Evolutionary conservation across 1,140 invertebrate species (phyloP).

Genomic region (Scaptomyza pallida): DNA sequence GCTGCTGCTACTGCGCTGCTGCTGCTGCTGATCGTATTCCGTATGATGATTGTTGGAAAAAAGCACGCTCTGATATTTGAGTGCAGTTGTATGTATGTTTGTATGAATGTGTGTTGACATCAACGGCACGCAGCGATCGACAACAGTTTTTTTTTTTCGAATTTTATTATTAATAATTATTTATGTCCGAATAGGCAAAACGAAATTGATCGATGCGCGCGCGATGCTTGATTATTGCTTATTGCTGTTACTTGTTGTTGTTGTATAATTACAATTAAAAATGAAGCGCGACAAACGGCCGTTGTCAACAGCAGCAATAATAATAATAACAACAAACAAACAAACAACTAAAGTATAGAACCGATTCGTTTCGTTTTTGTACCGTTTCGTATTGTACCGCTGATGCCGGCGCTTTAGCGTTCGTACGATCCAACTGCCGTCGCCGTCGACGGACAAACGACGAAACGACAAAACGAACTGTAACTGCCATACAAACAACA

Average conservation of each 20-base stretch:
- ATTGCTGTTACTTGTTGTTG: constrained; percentile 21
- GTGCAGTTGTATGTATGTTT: constrained; percentile 25
- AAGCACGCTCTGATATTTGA: constrained; percentile 31
- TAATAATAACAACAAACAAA: constrained; percentile 10
- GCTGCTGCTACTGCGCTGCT: not conserved
- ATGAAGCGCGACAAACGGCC: constrained; percentile 21
- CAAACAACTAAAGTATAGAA: too few relatives aligned
- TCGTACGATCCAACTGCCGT: constrained; percentile 20
- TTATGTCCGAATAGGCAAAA: constrained; percentile 40
- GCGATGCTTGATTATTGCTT: too few relatives aligned
- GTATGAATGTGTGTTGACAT: constrained; percentile 5
- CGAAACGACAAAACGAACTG: constrained; percentile 40
- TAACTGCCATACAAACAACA: constrained; percentile 42
- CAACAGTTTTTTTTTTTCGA: not conserved
- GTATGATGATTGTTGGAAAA: too few relatives aligned
- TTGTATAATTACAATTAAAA: constrained; percentile 68
- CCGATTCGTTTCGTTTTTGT: not conserved
- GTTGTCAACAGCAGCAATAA: constrained; percentile 24
- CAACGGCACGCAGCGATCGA: constrained; percentile 49
- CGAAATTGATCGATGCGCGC: constrained; percentile 58
- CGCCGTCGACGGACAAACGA: constrained; percentile 44
- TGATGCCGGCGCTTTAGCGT: not conserved
- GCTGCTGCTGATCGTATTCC: constrained; percentile 39
- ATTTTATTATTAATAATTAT: not conserved
- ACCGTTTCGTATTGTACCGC: constrained; percentile 10